These are phyloP conservation scores for Gavialis gangeticus DNA, from an alignment of 2,113 vertebrate species.

Conservation along the genomic window DNA sequence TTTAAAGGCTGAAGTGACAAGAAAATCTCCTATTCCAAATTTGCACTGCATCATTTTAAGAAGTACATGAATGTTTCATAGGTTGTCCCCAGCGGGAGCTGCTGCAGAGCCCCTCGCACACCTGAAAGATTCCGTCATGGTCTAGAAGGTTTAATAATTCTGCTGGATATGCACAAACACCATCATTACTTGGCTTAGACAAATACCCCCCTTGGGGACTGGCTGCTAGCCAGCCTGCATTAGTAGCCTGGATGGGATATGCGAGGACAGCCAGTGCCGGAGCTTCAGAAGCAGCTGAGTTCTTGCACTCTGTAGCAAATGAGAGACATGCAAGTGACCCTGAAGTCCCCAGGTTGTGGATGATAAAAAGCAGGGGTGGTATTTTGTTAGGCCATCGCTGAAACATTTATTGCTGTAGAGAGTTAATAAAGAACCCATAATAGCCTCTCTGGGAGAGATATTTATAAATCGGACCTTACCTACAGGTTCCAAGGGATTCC, in stretches of 20 bases:
- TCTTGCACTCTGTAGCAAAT: not conserved
- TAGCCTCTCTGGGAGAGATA: not conserved
- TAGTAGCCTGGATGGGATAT: not conserved
- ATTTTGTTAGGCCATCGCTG: not conserved
- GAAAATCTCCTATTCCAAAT: not conserved
- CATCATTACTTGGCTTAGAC: not conserved
- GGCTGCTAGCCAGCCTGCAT: not conserved
- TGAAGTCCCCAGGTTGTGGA: not conserved
- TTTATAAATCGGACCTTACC: not conserved
- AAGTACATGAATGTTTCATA: not conserved
- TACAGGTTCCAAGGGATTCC: not conserved
- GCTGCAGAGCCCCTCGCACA: not conserved
- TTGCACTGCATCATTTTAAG: not conserved
- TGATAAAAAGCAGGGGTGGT: not conserved
- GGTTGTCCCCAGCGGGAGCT: fast-evolving
- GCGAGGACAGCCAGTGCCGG: not conserved
- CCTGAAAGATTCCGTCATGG: fast-evolving
- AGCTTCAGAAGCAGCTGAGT: not conserved
- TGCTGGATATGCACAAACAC: not conserved
- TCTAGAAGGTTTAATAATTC: not conserved
- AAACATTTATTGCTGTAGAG: not conserved
- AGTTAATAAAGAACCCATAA: not conserved
- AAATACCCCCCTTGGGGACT: not conserved
- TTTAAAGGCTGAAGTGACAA: not conserved
- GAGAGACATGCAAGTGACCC: not conserved